These are phyloP conservation scores for Alces alces DNA, from an alignment of 2,113 vertebrate species.

Conservation along the genomic window DNA sequence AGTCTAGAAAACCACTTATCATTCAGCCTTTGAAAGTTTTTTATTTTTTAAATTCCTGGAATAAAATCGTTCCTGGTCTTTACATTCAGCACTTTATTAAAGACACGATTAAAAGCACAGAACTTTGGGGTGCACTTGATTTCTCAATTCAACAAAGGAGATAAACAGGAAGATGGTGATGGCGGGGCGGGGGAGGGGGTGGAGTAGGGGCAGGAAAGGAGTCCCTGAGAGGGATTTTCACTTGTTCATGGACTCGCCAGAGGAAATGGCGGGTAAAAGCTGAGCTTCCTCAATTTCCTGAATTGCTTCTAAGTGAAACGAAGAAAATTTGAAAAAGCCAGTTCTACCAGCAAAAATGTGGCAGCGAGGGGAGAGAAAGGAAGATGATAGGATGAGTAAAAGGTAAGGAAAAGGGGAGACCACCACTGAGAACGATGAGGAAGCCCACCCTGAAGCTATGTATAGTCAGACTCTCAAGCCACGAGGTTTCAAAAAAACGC, in stretches of 20 bases:
- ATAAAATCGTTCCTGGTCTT: neutral
- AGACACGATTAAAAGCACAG: neutral
- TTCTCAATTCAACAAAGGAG: neutral
- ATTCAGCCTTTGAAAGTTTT: neutral
- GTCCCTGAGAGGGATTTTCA: neutral
- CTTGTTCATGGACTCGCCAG: neutral
- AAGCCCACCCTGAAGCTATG: neutral
- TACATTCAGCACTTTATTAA: neutral
- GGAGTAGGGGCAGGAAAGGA: neutral
- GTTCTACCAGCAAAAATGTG: neutral
- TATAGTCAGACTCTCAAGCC: neutral
- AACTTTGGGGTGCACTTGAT: neutral
- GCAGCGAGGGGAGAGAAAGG: neutral
- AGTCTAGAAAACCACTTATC: neutral
- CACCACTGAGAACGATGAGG: neutral
- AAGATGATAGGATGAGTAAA: neutral
- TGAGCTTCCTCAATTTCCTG: neutral
- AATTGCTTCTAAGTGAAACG: neutral
- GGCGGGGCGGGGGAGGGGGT: rapidly evolving
- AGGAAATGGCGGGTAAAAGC: neutral
- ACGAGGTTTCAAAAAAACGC: neutral
- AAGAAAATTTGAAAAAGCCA: no score
- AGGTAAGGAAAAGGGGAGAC: neutral
- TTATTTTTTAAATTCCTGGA: neutral
- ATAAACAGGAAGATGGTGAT: neutral